Evolutionary conservation across 2,797 vertebrate species (phyloP), one percentile per base, ranked within the genome.

Genomic region (Setipinna tenuifilis): DNA sequence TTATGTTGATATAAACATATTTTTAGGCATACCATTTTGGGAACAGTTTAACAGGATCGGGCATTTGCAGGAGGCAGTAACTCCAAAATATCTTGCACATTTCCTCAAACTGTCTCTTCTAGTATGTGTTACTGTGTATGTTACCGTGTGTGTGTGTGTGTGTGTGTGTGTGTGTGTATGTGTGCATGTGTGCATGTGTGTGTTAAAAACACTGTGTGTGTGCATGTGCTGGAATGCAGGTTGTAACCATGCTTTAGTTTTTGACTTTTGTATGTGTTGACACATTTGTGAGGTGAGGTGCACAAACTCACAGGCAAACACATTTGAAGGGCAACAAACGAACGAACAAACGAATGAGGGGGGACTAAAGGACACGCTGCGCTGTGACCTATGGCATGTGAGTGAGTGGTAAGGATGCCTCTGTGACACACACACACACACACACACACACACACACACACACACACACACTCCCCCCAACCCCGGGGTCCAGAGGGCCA

Each of bases 21-120:
- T 90, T 92, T 91, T 92, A 92, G 88, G 88, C 86, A 93, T 93
- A 94, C 85, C 91, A 92, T 89, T 94, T 92, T 95, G 94, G 94
- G 90, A 88, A 78, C 75, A 91, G 91, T 94, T 95, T 91, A 95
- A 96, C 35, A 41, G 21, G 31, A 78, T 7, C 17, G 16, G 44
- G 17, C 35, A 21, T 78, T 78, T 44, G 16, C 31, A 44, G 17
- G 17, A 78, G 35, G 44, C 68, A 16, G 87, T 88, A 82, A 89
- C 87, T 89, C 88, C 91, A 90, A 91, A 92, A 93, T 85, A 85
- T 41, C 86, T 61, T 82, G 75, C 35, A 2, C 35, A 23, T 83
- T 44, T 82, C 16, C 12, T 59, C 80, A 82, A 46, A 61, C 19
- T 35, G 41, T 44, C 35, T 78, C 17, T 14, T 54, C 50, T 59